Percentiles rank a stretch among this genome's conserved stretches.
These are phyloP conservation scores for Stegana nigrithorax DNA, from an alignment of 2,888 invertebrate genomes.

Conservation along the genomic window DNA sequence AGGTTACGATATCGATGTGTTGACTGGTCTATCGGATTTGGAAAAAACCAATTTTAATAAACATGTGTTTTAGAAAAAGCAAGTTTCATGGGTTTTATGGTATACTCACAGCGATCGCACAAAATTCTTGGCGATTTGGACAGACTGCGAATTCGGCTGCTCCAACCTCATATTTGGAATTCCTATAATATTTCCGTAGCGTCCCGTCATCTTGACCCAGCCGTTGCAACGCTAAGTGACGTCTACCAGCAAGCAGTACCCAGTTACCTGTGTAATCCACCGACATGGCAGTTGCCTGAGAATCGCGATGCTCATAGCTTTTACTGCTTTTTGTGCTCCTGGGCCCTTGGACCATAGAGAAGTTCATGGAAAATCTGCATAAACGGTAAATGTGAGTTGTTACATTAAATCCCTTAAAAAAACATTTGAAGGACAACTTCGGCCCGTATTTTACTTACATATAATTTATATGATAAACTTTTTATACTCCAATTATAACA, in stretches of 20 bases:
- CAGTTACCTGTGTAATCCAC: conserved; percentile 81
- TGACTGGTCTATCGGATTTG: conserved; percentile 87
- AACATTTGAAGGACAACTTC: too few species aligned
- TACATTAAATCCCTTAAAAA: neutral
- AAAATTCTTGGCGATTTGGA: conserved; percentile 79
- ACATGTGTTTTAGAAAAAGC: too few species aligned
- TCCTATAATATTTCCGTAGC: conserved; percentile 82
- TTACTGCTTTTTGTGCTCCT: conserved; percentile 64
- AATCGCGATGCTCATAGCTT: conserved; percentile 80
- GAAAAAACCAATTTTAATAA: neutral
- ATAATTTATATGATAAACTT: too few species aligned
- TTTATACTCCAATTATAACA: too few species aligned
- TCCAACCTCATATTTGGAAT: conserved; percentile 93
- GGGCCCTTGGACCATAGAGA: too few species aligned
- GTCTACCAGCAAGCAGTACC: conserved; percentile 84
- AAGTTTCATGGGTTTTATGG: neutral
- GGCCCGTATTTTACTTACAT: neutral
- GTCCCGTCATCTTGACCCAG: conserved; percentile 70
- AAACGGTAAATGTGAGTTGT: neutral
- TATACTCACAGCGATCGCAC: conserved; percentile 85
- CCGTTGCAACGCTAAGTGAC: conserved; percentile 82
- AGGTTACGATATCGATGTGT: conserved; percentile 86
- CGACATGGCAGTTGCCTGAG: conserved; percentile 93
- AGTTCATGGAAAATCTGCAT: neutral
- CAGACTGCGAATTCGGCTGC: conserved; percentile 94